phyloP scores from a whole-genome alignment of 2,113 vertebrate genomes.

The Calidris pygmaea region DNA sequence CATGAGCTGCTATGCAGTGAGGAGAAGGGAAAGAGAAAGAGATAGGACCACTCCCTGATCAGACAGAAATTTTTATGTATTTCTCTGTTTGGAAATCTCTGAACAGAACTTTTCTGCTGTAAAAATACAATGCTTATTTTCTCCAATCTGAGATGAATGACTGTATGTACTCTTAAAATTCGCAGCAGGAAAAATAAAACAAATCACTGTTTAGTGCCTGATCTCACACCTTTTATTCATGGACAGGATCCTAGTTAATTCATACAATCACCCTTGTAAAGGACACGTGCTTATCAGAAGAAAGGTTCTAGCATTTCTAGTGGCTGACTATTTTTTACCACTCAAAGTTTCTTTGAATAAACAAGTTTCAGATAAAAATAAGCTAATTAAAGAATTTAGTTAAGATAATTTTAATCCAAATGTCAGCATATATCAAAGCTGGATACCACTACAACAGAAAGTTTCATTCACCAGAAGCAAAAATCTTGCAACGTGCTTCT shows the following conservation, averaged over 20 bases:
- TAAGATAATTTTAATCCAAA: neutral
- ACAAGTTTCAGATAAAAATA: neutral
- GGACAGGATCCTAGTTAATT: neutral
- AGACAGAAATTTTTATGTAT: neutral
- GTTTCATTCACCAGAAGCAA: neutral
- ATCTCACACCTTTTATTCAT: neutral
- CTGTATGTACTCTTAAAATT: neutral
- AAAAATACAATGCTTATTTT: neutral
- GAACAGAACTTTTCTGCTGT: neutral
- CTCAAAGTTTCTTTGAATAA: neutral
- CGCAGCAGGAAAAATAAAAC: neutral
- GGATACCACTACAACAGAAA: neutral
- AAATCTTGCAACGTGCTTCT: neutral
- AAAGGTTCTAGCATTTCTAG: neutral
- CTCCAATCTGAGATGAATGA: neutral
- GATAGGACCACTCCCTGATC: conserved; percentile 7
- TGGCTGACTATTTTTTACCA: neutral
- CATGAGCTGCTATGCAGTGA: conserved; percentile 5
- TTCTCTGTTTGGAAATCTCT: neutral
- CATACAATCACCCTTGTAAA: neutral
- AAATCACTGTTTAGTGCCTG: neutral
- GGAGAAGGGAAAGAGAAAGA: neutral
- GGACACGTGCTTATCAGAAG: neutral
- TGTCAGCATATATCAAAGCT: neutral
- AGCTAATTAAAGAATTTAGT: neutral